Evolutionary conservation across 1,140 invertebrate genomes (phyloP).

Genomic region (Drosophila triauraria): DNA sequence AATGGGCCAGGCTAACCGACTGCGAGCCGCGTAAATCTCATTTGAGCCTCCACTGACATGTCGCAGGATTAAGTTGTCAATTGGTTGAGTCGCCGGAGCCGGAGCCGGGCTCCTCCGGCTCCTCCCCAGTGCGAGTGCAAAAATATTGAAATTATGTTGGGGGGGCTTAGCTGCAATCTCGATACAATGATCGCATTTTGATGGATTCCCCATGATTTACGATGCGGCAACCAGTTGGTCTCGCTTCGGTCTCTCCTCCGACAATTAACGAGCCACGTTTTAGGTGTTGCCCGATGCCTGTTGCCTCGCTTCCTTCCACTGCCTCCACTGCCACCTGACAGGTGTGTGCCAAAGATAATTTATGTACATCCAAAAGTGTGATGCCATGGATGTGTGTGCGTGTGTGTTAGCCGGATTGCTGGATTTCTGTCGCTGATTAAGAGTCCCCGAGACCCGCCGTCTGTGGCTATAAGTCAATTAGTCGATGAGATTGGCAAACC

Average conservation of each 20-base stretch:
- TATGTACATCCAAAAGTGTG: slow-evolving; percentile 72
- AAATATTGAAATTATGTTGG: slow-evolving; percentile 78
- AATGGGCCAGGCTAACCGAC: slow-evolving; percentile 59
- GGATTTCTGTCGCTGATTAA: slow-evolving; percentile 40
- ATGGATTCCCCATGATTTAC: slow-evolving; percentile 82
- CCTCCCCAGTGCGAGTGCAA: slow-evolving; percentile 41
- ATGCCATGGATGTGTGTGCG: slow-evolving; percentile 36
- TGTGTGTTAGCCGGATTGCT: slow-evolving; percentile 16
- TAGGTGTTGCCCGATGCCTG: slow-evolving; percentile 44
- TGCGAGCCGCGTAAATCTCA: slow-evolving; percentile 72
- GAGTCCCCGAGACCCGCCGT: slow-evolving; percentile 23
- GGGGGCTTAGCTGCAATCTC: slow-evolving; percentile 78
- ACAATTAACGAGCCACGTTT: slow-evolving; percentile 75
- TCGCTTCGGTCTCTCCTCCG: slow-evolving; percentile 10
- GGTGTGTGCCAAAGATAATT: slow-evolving; percentile 72
- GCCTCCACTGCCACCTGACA: slow-evolving; percentile 41
- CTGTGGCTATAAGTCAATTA: slow-evolving; percentile 61
- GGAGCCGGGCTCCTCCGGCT: neutral
- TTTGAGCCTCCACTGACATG: slow-evolving; percentile 81
- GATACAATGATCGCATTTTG: slow-evolving; percentile 79
- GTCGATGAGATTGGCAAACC: slow-evolving; percentile 67
- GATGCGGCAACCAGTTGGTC: slow-evolving; percentile 51
- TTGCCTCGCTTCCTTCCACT: neutral
- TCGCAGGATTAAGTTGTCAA: slow-evolving; percentile 83
- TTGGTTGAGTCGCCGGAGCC: slow-evolving; percentile 48